A percentile compares a stretch with the other conserved stretches of the same genome.
These are phyloP conservation scores for Mayetiola destructor DNA, from an alignment of 2,888 invertebrate genomes.

Conservation along the genomic window DNA sequence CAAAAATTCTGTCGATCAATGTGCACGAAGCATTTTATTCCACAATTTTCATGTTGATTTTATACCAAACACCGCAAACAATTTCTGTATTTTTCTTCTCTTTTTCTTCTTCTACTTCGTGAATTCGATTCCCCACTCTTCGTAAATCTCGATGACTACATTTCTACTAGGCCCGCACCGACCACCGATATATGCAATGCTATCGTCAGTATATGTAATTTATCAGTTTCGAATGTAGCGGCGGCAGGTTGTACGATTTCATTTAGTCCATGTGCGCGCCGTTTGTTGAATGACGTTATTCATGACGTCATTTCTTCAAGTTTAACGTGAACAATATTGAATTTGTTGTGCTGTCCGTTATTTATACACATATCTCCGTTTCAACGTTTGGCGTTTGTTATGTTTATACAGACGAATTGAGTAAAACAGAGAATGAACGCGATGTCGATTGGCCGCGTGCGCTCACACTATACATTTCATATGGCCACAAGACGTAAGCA, in stretches of 20 bases:
- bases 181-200: background rate
- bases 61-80: background rate
- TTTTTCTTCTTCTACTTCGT: too few relatives aligned
- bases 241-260: background rate
- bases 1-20: too few relatives aligned
- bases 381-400: background rate
- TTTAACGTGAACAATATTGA: background rate
- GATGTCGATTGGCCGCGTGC: background rate
- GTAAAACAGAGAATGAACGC: background rate
- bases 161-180: too few relatives aligned
- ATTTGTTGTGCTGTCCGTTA: slow-evolving; percentile 12
- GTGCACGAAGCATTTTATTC: too few relatives aligned
- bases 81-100: too few relatives aligned
- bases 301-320: background rate
- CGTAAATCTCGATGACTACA: too few relatives aligned
- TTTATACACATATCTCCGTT: slow-evolving; percentile 1
- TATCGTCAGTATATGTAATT: too few relatives aligned
- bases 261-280: background rate
- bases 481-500: too few relatives aligned
- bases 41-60: background rate
- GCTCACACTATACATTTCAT: too few relatives aligned
- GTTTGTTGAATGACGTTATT: background rate
- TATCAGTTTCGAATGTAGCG: background rate
- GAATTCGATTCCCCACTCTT: too few relatives aligned
- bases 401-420: background rate